Conservation (phyloP, 2,797 vertebrate species). For the Tadarida brasiliensis region DNA sequence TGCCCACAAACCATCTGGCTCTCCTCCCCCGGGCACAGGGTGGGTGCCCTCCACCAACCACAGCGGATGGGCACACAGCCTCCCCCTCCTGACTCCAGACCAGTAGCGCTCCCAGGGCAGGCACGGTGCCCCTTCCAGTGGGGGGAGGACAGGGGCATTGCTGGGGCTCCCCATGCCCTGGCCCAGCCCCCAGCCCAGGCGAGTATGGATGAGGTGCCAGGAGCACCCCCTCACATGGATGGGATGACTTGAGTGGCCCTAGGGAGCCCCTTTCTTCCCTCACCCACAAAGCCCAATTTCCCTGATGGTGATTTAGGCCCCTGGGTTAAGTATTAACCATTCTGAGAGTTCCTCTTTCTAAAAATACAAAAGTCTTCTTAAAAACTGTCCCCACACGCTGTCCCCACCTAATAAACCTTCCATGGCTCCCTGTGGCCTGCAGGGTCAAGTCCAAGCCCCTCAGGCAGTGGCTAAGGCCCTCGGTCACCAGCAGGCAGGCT, state of each 20-base stretch:
- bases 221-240: background rate
- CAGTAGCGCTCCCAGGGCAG: background rate
- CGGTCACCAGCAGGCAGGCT: background rate
- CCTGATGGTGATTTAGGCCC: background rate
- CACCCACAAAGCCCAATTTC: background rate
- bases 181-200: background rate
- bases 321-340: background rate
- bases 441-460: background rate
- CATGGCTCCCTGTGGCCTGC: background rate
- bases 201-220: background rate
- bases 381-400: background rate
- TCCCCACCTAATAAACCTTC: background rate
- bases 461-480: background rate
- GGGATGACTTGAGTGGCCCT: background rate
- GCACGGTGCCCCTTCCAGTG: background rate
- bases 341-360: constrained; percentile 35
- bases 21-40: background rate
- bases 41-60: background rate
- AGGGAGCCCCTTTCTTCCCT: background rate
- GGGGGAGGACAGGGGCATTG: background rate
- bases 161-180: background rate
- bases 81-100: background rate
- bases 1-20: background rate
- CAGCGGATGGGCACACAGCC: background rate
- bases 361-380: background rate